phyloP scores from a whole-genome alignment of 2,113 vertebrate genomes.

The Paralichthys olivaceus region DNA sequence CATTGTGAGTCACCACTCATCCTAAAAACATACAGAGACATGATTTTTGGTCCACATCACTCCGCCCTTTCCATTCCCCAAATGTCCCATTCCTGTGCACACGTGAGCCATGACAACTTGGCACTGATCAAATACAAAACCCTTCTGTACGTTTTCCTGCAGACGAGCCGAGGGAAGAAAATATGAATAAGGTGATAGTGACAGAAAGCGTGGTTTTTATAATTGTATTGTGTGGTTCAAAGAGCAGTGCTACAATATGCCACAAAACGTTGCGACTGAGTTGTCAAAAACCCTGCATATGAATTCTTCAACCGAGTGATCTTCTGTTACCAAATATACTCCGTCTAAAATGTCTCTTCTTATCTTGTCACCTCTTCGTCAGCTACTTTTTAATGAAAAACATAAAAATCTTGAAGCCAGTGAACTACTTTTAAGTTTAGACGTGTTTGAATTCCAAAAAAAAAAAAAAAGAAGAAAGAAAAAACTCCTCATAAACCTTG shows the following conservation, averaged over 20 bases:
- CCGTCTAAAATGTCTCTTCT: conserved; percentile 14
- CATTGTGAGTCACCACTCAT: not conserved
- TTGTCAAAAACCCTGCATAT: conserved; percentile 4
- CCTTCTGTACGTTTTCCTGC: not conserved
- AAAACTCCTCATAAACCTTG: conserved; percentile 35
- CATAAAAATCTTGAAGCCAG: conserved; percentile 21
- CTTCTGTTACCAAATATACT: conserved; percentile 6
- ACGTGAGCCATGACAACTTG: not conserved
- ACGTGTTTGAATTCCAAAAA: conserved; percentile 34
- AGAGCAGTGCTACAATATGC: not conserved
- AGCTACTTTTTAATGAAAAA: conserved; percentile 21
- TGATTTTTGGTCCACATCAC: not conserved
- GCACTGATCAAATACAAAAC: not conserved
- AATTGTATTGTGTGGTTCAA: not conserved
- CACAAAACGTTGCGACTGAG: not conserved
- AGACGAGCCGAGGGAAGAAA: not conserved
- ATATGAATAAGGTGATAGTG: not conserved
- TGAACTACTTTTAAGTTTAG: conserved; percentile 34
- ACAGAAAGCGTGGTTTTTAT: not conserved
- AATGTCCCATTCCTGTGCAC: not conserved
- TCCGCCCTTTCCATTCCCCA: not conserved
- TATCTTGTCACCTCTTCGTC: conserved; percentile 16
- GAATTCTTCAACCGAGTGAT: conserved; percentile 18
- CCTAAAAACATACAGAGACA: not conserved
- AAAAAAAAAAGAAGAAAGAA: conserved; percentile 4